Base-by-base conservation (phyloP, 2,888 invertebrate species). In the Morpho deidamia region DNA sequence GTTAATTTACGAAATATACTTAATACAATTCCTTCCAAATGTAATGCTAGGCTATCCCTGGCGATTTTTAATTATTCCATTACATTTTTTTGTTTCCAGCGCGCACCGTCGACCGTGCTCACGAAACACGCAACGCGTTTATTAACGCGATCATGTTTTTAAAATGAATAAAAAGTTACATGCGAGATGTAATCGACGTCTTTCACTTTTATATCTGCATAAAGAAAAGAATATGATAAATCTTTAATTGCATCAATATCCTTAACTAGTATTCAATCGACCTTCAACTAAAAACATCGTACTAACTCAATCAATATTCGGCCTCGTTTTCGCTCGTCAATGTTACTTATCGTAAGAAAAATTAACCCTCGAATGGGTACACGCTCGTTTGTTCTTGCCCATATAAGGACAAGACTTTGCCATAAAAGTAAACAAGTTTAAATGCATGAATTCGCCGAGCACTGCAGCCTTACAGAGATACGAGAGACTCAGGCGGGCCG, bases 361-460 rank as follows among this genome's bases (percentile, higher is more conserved):
- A 76, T 70, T 66, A 70, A 81, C 78, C 81, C 81, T 78, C 78
- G 76, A 81, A 81, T 78, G 79, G 81, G 68, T 73, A 77, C 77
- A 71, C 23, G 41, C 41, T 51, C 35, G 77, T 81, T 79, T 74
- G 78, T 78, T 71, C 71, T 64, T 68, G 64, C 61, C 83, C 83
- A 69, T 84, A 74, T 69, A 83, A 65, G 83, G 80, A 62, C 62
- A 69, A 61, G 68, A 70, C 68, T 76, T 78, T 78, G 73, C 87
- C 83, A 78, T 86, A 84, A 79, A 85, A 72, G 85, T 81, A 81
- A 86, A 85, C 84, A 83, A 76, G 83, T 83, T 80, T 82, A 69
- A 80, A 78, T 75, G 69, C 73, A 65, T 68, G 67, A 72, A 79
- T 83, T 87, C 87, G 87, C 47, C 39, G 11, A 38, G 32, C 87